Evolutionary conservation across 2,888 invertebrate genomes (phyloP).

Genomic region (Sinhomidia bicolor): DNA sequence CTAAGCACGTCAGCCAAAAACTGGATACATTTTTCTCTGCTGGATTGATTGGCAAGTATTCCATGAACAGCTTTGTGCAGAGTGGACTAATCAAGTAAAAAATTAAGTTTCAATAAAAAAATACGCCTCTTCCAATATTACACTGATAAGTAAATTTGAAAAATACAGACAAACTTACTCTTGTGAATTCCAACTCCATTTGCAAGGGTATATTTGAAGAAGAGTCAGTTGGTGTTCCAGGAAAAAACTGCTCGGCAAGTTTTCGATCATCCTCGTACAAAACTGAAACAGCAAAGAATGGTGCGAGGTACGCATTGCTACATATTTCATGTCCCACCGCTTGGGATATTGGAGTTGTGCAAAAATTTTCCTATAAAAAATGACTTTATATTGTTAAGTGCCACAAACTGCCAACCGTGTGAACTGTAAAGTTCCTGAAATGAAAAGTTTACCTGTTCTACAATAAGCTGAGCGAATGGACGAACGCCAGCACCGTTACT

Average conservation of each 20-base stretch:
- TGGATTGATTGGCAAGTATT: constrained; percentile 90
- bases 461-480: constrained; percentile 88
- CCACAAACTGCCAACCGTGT: too few relatives aligned
- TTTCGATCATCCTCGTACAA: constrained; percentile 96
- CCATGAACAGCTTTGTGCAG: constrained; percentile 92
- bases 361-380: constrained; percentile 85
- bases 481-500: constrained; percentile 84
- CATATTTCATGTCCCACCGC: constrained; percentile 93
- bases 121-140: too few relatives aligned
- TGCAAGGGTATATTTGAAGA: constrained; percentile 88
- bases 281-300: constrained; percentile 94
- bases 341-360: constrained; percentile 87
- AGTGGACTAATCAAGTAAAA: constrained; percentile 83
- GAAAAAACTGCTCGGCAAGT: constrained; percentile 90
- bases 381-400: background rate
- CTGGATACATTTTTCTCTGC: constrained; percentile 89
- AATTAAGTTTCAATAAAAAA: background rate
- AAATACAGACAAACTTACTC: constrained; percentile 83
- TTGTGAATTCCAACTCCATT: constrained; percentile 90
- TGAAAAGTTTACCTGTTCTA: constrained; percentile 83
- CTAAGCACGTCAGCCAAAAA: constrained; percentile 90
- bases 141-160: background rate
- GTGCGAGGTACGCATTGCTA: constrained; percentile 92
- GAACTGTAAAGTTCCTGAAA: background rate
- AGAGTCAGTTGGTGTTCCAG: constrained; percentile 85